Evolutionary conservation across 2,888 invertebrate genomes (phyloP), one percentile per base, ranked within the genome.

Genomic region (Sesia apiformis): DNA sequence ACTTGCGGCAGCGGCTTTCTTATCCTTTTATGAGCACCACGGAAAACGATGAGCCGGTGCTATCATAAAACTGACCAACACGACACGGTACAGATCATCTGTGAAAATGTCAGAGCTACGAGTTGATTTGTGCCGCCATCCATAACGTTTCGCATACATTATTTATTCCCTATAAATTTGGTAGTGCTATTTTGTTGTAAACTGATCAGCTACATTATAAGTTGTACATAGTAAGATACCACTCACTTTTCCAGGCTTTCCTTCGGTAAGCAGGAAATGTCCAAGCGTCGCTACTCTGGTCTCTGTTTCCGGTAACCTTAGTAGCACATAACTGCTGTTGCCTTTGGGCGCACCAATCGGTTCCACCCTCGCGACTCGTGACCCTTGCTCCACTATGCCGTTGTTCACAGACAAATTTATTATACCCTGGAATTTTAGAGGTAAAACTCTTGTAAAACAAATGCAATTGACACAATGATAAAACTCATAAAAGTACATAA

Each of bases 261-360:
- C 97, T 66, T 95, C 92, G 53, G 92, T 93, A 38, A 93, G 88
- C 70, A 93, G 93, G 7, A 96, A 88, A 90, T 97, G 97, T 4
- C 93, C 95, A 65, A 98, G 90, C 57, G 98, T 81, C 49, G 96
- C 94, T 66, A 94, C 94, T 59, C 95, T 91, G 0, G 94, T 93
- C 83, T 96, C 95, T n/a, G 72, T 76, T 60, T 83, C 72, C 0
- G 94, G 94, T 60, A 96, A 87, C 52, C 84, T 88, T 63, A 92
- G 91, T 68, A 94, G 91, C 54, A 91, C 87, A 72, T 93, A 93
- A 4, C 88, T 80, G 62, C 90, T 88, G 61, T 88, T 78, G 41
- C 90, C 84, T 56, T 91, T 90, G 39, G 74, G 60, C 38, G 82
- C 87, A 54, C 85, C 85, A 57, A 66, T 69, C 53, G 89, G 89